Base-by-base conservation (phyloP, 2,888 invertebrate genomes). In the Pseudolycoriella hygida region DNA sequence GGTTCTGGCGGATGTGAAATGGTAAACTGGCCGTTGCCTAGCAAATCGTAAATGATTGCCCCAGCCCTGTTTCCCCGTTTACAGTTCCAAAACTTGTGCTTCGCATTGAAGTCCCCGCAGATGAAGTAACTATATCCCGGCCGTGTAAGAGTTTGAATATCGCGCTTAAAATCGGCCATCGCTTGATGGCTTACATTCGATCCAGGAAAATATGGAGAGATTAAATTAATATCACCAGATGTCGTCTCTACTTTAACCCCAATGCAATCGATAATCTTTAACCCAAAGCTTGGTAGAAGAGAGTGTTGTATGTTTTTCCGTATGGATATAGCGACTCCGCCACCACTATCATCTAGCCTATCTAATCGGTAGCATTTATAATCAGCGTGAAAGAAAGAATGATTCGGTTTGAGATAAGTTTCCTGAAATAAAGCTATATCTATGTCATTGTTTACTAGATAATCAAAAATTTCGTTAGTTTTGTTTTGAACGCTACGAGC, bases 151-250 rank as follows among this genome's bases (percentile, higher is more conserved):
- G 5, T 25, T 30, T 43, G n/a, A 30, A 43, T n/a, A 14, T 43
- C 31, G 31, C 6, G 12, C 17, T 43, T 30, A 15, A 43, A 43
- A 2, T 30, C 11, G 14, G 10, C 30, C 10, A 43, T 17, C 30
- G 17, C 31, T 6, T 43, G 30, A 3, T 3, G 10, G 31, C 31
- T 43, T 12, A 14, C 2, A 15, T 43, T 31, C 2, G 43, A 30
- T 3, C 43, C 43, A 2, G 43, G 30, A 31, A 43, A 43, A 30
- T 43, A 30, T 15, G 43, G 30, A 6, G 43, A 25, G 2, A 43
- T 37, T 14, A 37, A 4, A 4, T 14, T 37, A 5, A 37, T 37
- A 8, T 4, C 4, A 8, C 37, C 15, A 12, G 14, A 6, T 37
- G 5, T 14, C n/a, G n/a, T 37, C 11, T 37, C 15, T 14, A 37